A percentile compares a stretch with the other conserved stretches of the same genome.
phyloP scores from a whole-genome alignment of 1,140 invertebrate species.

The Drosophila subpulchrella region DNA sequence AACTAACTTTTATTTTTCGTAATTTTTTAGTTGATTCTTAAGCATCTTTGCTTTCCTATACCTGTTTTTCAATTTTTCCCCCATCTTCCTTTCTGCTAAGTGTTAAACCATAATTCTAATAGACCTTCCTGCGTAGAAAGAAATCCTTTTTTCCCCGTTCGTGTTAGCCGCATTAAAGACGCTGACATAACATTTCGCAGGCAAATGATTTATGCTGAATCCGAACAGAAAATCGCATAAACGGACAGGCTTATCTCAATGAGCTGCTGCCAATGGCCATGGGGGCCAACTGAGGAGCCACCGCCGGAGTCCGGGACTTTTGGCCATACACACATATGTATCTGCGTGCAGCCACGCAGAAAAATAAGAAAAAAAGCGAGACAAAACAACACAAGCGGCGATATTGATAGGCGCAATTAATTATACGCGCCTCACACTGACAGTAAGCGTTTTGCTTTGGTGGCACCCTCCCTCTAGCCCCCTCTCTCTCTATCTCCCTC shows the following conservation, averaged over 20 bases:
- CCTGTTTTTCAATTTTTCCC: no score
- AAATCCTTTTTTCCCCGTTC: conserved; percentile 20
- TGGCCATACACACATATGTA: conserved; percentile 56
- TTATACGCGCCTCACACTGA: conserved; percentile 79
- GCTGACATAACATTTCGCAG: conserved; percentile 77
- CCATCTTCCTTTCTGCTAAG: neutral
- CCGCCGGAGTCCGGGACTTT: conserved; percentile 40
- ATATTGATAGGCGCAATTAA: conserved; percentile 82
- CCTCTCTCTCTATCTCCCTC: conserved; percentile 1
- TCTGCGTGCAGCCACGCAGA: conserved; percentile 58
- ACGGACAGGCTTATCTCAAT: conserved; percentile 79
- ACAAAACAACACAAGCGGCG: conserved; percentile 46
- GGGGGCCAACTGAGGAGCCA: conserved; percentile 46
- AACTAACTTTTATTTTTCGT: no score
- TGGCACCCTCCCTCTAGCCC: conserved; percentile 11
- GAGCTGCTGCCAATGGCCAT: conserved; percentile 59
- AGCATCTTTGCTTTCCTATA: neutral
- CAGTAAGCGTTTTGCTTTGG: conserved; percentile 79
- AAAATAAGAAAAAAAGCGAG: conserved; percentile 18
- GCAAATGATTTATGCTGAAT: conserved; percentile 76
- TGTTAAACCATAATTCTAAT: neutral
- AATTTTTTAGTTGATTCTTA: neutral
- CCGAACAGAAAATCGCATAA: conserved; percentile 64
- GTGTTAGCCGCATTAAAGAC: conserved; percentile 30
- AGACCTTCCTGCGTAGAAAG: conserved; percentile 10